Conservation (phyloP, 2,888 invertebrate genomes). For the Altica lythri region DNA sequence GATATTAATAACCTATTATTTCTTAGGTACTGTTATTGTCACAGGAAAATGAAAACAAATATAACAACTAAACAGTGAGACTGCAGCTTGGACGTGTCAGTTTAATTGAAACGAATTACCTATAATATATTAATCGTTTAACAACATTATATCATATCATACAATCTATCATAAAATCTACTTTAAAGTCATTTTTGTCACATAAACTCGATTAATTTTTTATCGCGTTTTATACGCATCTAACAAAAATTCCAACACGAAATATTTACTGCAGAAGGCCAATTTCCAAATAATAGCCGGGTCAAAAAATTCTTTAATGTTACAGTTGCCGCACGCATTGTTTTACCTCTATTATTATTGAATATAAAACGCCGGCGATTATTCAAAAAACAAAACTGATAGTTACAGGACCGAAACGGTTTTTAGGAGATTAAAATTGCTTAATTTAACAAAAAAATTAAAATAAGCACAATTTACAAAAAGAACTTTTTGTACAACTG, state of each 20-base stretch:
- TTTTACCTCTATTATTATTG: slow-evolving; percentile 18
- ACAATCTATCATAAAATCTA: too few species aligned
- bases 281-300: slow-evolving; percentile 12
- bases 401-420: background rate
- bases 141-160: too few species aligned
- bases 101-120: too few species aligned
- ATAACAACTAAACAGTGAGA: too few species aligned
- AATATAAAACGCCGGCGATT: slow-evolving; percentile 15
- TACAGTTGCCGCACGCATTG: slow-evolving; percentile 16
- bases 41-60: too few species aligned
- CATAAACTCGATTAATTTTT: background rate
- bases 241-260: slow-evolving; percentile 14
- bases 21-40: too few species aligned
- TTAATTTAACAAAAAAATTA: background rate
- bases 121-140: too few species aligned
- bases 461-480: too few species aligned
- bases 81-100: too few species aligned
- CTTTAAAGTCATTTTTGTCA: slow-evolving; percentile 13
- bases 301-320: slow-evolving; percentile 24
- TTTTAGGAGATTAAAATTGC: background rate
- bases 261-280: slow-evolving; percentile 10
- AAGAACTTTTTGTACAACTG: too few species aligned
- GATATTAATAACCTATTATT: too few species aligned
- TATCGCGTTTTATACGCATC: slow-evolving; percentile 1
- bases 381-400: slow-evolving; percentile 15